phyloP scores from a whole-genome alignment of 1,140 invertebrate species.

The Sitophilus oryzae region DNA sequence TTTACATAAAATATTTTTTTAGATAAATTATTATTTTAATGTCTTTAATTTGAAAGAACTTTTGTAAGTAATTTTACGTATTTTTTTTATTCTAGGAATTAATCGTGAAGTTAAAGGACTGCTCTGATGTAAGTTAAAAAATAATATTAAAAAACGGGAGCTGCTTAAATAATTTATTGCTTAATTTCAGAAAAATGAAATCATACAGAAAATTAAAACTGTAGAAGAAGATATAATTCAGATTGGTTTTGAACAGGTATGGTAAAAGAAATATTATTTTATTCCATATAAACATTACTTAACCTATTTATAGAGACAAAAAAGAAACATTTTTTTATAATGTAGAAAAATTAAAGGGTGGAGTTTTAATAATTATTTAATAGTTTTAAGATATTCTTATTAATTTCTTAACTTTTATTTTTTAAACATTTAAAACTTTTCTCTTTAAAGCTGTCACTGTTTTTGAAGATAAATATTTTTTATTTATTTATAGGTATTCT shows the following conservation, averaged over 20 bases:
- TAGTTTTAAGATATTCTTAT: too few species aligned
- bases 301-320: slow-evolving; percentile 13
- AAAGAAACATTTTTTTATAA: too few species aligned
- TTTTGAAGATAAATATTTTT: too few species aligned
- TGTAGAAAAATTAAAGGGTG: neutral
- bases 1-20: slow-evolving; percentile 11
- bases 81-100: slow-evolving; percentile 48
- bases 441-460: too few species aligned
- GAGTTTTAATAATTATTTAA: neutral
- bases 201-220: slow-evolving; percentile 48
- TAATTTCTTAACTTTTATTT: too few species aligned
- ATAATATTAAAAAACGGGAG: too few species aligned
- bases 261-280: slow-evolving; percentile 3
- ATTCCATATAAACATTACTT: neutral
- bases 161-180: too few species aligned
- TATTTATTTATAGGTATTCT: too few species aligned
- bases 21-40: neutral
- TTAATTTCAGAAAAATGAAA: too few species aligned
- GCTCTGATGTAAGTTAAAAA: slow-evolving; percentile 52
- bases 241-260: slow-evolving; percentile 51
- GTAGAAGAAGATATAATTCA: slow-evolving; percentile 51
- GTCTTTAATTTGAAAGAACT: neutral
- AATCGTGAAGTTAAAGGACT: slow-evolving; percentile 52
- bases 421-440: too few species aligned
- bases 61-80: slow-evolving; percentile 6